Percentiles rank a stretch among this genome's conserved stretches.
These are phyloP conservation scores for Phalacrocorax aristotelis DNA, from an alignment of 2,113 vertebrate species.

Conservation along the genomic window DNA sequence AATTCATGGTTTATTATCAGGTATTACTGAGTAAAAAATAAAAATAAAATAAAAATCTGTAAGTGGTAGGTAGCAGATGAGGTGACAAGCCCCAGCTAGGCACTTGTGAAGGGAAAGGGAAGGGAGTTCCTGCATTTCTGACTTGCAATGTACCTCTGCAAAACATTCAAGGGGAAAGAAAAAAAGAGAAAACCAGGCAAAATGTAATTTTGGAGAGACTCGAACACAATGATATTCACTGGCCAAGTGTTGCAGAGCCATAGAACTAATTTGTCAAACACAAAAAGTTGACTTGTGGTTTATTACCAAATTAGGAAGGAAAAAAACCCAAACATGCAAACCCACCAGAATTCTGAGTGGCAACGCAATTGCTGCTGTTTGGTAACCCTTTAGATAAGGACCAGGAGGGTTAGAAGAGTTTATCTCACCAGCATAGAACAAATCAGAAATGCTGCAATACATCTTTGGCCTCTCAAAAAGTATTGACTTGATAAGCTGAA, in stretches of 20 bases:
- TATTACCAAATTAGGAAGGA: not conserved
- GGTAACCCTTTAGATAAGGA: not conserved
- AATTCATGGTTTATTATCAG: not conserved
- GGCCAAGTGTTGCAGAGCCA: not conserved
- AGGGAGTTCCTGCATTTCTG: not conserved
- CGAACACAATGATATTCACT: not conserved
- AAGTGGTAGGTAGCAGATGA: not conserved
- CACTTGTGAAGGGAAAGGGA: rapidly evolving
- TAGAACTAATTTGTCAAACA: not conserved
- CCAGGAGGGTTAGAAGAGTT: not conserved
- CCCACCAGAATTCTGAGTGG: not conserved
- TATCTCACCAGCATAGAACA: not conserved
- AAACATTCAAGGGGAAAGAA: not conserved
- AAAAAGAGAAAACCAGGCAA: not conserved
- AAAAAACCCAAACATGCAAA: not conserved
- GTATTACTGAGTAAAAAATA: not conserved
- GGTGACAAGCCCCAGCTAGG: not conserved
- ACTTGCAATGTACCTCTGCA: not conserved
- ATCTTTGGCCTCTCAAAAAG: not conserved
- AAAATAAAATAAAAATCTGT: not conserved
- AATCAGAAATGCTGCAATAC: not conserved
- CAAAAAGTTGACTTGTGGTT: not conserved
- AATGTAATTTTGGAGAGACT: not conserved
- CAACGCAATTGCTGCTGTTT: not conserved
- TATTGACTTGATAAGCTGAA: not conserved